phyloP scores from a whole-genome alignment of 2,113 vertebrate species.

The Cyprinodon brontotheroides region DNA sequence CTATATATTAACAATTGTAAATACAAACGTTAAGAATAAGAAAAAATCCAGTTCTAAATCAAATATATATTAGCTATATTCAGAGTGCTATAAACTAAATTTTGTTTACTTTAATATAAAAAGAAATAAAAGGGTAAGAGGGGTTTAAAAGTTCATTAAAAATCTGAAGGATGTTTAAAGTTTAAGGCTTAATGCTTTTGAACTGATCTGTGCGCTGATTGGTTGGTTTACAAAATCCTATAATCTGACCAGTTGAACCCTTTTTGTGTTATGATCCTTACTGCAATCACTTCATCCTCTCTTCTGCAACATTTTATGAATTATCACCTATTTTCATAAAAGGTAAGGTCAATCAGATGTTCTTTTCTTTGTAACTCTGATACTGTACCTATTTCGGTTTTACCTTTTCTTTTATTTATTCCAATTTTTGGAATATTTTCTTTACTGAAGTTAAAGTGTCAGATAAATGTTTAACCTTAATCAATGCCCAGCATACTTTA shows the following conservation, averaged over 20 bases:
- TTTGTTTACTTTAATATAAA: too few species aligned
- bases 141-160: too few species aligned
- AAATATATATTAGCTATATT: too few species aligned
- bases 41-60: too few species aligned
- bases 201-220: too few species aligned
- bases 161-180: slow-evolving; percentile 13
- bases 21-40: too few species aligned
- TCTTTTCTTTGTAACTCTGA: background rate
- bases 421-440: background rate
- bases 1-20: too few species aligned
- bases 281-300: background rate
- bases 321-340: background rate
- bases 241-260: background rate
- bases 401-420: background rate
- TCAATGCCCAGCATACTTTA: background rate
- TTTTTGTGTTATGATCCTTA: background rate
- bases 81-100: too few species aligned
- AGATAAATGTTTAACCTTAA: background rate
- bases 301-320: background rate
- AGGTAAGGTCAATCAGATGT: background rate
- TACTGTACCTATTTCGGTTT: background rate
- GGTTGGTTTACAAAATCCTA: background rate
- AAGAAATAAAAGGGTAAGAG: too few species aligned
- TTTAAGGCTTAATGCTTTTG: slow-evolving; percentile 11
- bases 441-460: background rate